These are phyloP conservation scores for Sebastes cheni DNA, from an alignment of 2,797 vertebrate genomes.

Conservation along the genomic window DNA sequence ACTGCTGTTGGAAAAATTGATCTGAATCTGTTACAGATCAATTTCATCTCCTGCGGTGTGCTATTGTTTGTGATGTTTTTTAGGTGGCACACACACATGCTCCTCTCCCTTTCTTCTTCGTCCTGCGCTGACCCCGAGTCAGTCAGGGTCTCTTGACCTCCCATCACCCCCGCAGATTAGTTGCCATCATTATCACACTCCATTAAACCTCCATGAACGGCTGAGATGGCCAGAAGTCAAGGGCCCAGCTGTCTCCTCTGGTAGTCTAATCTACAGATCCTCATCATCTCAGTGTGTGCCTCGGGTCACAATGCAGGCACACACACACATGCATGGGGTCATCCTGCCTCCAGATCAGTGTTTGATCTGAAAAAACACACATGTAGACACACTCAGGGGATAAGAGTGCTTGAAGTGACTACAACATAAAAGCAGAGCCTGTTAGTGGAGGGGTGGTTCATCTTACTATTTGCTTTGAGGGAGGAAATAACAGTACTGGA, in stretches of 20 bases:
- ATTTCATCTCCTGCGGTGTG: conserved; percentile 34
- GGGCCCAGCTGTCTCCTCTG: conserved; percentile 62
- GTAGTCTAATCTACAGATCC: conserved; percentile 49
- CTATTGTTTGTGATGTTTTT: conserved; percentile 22
- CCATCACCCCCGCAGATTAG: conserved; percentile 57
- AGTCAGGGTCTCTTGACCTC: conserved; percentile 65
- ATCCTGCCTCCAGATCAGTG: background rate
- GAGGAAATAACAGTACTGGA: background rate
- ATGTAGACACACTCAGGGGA: conserved; percentile 2
- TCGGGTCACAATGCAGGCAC: conserved; percentile 7
- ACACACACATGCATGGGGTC: background rate
- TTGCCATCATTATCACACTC: conserved; percentile 65
- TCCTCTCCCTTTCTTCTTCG: conserved; percentile 7
- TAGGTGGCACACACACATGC: conserved; percentile 8
- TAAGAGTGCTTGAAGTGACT: background rate
- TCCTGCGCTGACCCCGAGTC: conserved; percentile 44
- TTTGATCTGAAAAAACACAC: conserved; percentile 3
- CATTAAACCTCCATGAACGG: conserved; percentile 65
- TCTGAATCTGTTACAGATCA: conserved; percentile 34
- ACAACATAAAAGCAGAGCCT: background rate
- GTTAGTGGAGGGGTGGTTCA: background rate
- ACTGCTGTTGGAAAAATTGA: background rate
- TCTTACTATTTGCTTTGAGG: conserved; percentile 17
- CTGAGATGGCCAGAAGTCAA: conserved; percentile 38
- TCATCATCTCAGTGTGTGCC: conserved; percentile 19